Evolutionary conservation across 2,113 vertebrate species (phyloP).

Genomic region (Phaethornis superciliosus): DNA sequence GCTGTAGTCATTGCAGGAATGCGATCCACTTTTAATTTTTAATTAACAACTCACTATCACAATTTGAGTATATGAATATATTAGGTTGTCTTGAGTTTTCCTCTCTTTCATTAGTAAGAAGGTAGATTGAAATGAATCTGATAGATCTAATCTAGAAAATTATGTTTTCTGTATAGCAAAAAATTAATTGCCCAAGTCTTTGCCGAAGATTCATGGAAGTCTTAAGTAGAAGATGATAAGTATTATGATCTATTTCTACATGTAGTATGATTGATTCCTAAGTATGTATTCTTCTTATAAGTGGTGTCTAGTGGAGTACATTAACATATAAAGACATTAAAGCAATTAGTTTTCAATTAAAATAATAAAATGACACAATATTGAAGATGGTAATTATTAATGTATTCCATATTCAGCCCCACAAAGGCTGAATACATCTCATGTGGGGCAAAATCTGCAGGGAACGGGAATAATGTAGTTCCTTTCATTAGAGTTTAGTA

Average conservation of each 20-base stretch:
- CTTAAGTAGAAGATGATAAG: background rate
- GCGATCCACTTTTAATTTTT: background rate
- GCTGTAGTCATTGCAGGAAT: background rate
- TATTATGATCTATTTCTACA: background rate
- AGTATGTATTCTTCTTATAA: background rate
- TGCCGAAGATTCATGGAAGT: background rate
- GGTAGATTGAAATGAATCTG: background rate
- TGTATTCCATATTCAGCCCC: background rate
- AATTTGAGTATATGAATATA: background rate
- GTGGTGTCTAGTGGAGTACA: background rate
- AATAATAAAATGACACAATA: background rate
- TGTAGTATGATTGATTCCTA: background rate
- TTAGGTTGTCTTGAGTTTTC: background rate
- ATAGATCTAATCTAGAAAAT: slow-evolving; percentile 1
- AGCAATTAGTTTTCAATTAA: slow-evolving; percentile 24
- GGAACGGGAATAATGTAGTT: background rate
- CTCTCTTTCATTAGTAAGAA: background rate
- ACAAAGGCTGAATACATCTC: background rate
- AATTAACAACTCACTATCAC: background rate
- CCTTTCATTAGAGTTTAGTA: background rate
- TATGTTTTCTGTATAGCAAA: background rate
- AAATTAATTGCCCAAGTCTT: background rate
- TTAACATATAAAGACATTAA: background rate
- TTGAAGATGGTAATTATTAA: background rate
- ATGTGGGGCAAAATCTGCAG: background rate